phyloP scores from a whole-genome alignment of 2,797 vertebrate genomes.

The Erithacus rubecula region DNA sequence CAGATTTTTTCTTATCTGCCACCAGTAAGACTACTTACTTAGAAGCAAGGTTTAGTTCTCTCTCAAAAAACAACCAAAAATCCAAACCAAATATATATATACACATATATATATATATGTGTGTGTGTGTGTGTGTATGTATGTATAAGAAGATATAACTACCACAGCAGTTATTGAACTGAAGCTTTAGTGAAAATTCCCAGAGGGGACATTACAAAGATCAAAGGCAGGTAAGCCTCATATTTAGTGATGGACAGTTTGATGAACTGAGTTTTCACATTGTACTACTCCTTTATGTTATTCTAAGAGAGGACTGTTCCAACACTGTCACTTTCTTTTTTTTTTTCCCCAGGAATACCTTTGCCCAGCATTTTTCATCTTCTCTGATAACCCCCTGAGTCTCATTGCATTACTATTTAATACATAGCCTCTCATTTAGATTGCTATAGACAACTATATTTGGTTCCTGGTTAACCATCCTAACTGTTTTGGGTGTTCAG shows the following conservation, averaged over 20 bases:
- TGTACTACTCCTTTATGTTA: not conserved
- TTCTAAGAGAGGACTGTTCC: not conserved
- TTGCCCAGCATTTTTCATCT: not conserved
- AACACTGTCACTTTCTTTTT: not conserved
- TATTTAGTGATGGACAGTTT: not conserved
- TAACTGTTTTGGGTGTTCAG: not conserved
- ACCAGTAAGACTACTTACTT: not conserved
- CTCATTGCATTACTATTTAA: not conserved
- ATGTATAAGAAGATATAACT: no score
- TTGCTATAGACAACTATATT: not conserved
- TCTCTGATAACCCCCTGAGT: not conserved
- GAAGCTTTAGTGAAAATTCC: not conserved
- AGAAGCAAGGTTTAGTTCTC: not conserved
- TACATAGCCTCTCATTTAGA: not conserved
- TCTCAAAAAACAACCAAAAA: not conserved
- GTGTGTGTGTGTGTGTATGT: no score
- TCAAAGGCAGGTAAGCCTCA: not conserved
- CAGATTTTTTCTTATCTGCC: not conserved
- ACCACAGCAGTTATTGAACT: not conserved
- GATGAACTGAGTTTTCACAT: conserved; percentile 20
- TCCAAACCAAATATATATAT: no score
- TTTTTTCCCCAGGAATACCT: not conserved
- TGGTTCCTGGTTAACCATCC: not conserved
- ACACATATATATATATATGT: no score
- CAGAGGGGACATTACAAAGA: not conserved